phyloP scores from a whole-genome alignment of 1,140 invertebrate genomes.

The Fopius arisanus region DNA sequence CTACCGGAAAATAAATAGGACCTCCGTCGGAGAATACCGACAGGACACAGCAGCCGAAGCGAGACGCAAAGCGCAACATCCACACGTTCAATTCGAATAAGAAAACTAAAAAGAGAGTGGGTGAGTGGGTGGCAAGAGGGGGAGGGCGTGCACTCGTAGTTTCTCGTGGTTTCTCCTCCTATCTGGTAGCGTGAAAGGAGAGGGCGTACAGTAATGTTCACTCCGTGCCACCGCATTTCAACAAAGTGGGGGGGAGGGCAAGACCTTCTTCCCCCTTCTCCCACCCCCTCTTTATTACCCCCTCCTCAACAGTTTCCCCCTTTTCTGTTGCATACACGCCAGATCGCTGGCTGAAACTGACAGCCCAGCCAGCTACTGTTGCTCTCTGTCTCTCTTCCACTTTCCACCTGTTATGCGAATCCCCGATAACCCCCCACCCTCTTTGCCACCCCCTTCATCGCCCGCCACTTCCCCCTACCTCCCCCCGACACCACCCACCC shows the following conservation, averaged over 20 bases:
- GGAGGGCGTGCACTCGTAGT: constrained; percentile 49
- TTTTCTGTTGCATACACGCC: neutral
- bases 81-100: neutral
- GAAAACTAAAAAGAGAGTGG: neutral
- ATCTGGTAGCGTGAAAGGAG: constrained; percentile 44
- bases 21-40: neutral
- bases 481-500: neutral
- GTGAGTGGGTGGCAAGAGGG: constrained; percentile 44
- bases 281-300: neutral
- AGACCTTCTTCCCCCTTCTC: constrained; percentile 19
- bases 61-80: neutral
- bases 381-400: constrained; percentile 32
- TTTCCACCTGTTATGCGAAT: constrained; percentile 59
- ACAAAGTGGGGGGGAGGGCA: constrained; percentile 48
- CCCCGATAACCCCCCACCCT: constrained; percentile 11
- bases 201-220: constrained; percentile 62
- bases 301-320: neutral
- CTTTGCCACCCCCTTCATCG: neutral
- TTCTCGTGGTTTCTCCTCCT: constrained; percentile 61
- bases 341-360: neutral
- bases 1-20: neutral
- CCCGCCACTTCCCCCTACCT: constrained; percentile 27
- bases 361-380: no score
- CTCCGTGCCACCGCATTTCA: constrained; percentile 37
- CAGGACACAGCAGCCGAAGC: neutral